Percentiles rank a stretch among this genome's conserved stretches.
phyloP scores from a whole-genome alignment of 2,113 vertebrate genomes.

The Pterocles orientalis region DNA sequence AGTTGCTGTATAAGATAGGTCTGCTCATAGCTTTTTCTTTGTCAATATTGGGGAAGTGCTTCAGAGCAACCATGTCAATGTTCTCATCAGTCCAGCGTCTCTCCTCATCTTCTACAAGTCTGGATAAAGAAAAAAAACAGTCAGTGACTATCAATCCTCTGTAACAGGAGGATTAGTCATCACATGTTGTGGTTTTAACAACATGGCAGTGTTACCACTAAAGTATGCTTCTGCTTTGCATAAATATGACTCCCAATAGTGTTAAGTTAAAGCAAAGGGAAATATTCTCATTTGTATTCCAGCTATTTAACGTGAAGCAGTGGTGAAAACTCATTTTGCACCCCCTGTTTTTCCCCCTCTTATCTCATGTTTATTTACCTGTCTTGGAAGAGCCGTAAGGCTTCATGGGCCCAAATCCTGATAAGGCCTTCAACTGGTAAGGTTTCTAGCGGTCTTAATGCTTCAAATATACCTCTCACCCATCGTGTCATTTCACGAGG shows the following conservation, averaged over 20 bases:
- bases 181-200: no score
- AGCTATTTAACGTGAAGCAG: neutral
- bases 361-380: conserved; percentile 74
- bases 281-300: neutral
- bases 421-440: conserved; percentile 97
- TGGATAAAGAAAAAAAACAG: conserved; percentile 40
- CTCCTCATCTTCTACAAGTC: conserved; percentile 96
- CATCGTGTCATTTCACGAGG: conserved; percentile 98
- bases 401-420: conserved; percentile 98
- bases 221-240: neutral
- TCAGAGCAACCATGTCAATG: conserved; percentile 92
- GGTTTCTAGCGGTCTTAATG: conserved; percentile 92
- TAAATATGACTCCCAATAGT: neutral
- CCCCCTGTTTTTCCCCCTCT: neutral
- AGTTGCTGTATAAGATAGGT: conserved; percentile 98
- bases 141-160: neutral
- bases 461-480: conserved; percentile 97
- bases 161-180: neutral
- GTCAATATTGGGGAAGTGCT: conserved; percentile 98
- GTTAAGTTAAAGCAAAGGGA: neutral
- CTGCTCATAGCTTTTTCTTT: conserved; percentile 91
- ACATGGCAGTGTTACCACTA: neutral
- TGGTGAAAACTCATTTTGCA: neutral
- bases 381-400: conserved; percentile 97
- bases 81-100: conserved; percentile 99